A percentile compares a stretch with the other conserved stretches of the same genome.
phyloP scores from a whole-genome alignment of 2,797 vertebrate genomes.

The Paedocypris micromegethes region DNA sequence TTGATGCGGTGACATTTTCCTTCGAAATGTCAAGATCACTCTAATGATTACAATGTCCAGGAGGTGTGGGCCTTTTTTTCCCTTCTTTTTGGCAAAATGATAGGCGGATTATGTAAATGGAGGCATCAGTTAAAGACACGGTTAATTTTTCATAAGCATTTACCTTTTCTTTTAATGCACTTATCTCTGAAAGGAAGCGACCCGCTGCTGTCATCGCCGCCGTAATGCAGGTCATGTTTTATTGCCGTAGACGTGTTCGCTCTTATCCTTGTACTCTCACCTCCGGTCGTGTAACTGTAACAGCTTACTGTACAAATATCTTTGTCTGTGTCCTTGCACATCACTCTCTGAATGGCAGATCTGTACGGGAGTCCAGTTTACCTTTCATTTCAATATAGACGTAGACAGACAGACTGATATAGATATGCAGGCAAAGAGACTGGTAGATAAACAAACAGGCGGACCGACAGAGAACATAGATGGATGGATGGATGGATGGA shows the following conservation, averaged over 20 bases:
- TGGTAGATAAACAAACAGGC: no score
- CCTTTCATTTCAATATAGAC: no score
- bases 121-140: conserved; percentile 26
- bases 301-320: conserved; percentile 10
- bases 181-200: conserved; percentile 36
- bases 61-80: conserved; percentile 23
- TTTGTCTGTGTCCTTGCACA: not conserved
- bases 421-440: no score
- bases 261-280: conserved; percentile 37
- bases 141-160: conserved; percentile 36
- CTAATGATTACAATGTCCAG: conserved; percentile 32
- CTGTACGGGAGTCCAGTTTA: no score
- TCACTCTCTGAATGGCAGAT: conserved; percentile 1
- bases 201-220: conserved; percentile 19
- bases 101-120: conserved; percentile 41
- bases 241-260: conserved; percentile 10
- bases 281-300: conserved; percentile 33
- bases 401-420: no score
- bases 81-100: conserved; percentile 36
- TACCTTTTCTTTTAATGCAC: conserved; percentile 36
- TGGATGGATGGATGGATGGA: no score
- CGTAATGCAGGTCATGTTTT: conserved; percentile 32
- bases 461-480: no score
- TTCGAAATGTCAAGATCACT: conserved; percentile 44
- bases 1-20: conserved; percentile 39